Conservation (phyloP, 2,888 invertebrate genomes). For the Dysmachus trigonus region DNA sequence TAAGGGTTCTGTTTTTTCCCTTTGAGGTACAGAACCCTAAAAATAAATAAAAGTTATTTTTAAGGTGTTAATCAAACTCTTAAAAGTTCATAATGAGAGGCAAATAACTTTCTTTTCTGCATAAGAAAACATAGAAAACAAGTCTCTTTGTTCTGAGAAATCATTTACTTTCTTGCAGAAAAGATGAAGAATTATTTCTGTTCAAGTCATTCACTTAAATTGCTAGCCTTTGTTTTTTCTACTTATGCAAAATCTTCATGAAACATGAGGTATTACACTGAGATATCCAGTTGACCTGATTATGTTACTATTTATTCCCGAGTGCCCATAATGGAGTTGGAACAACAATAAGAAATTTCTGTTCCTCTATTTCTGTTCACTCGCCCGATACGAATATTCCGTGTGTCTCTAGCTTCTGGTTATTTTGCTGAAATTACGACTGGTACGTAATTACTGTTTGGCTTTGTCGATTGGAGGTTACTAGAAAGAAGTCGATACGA, state of each 20-base stretch:
- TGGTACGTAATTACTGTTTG: background rate
- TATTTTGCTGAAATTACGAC: background rate
- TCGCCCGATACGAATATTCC: background rate
- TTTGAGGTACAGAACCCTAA: too few species aligned
- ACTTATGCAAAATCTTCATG: background rate
- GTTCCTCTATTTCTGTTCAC: background rate
- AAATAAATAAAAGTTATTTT: too few species aligned
- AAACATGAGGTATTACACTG: background rate
- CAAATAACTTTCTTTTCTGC: background rate
- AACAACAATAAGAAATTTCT: background rate
- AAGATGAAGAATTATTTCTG: background rate
- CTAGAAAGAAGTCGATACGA: background rate
- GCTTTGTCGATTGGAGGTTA: background rate
- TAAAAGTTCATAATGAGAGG: too few species aligned
- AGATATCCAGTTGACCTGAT: background rate
- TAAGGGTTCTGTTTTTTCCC: too few species aligned
- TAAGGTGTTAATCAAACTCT: too few species aligned
- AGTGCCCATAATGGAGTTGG: background rate
- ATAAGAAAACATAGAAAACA: background rate
- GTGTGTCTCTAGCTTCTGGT: background rate
- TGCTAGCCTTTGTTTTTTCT: background rate
- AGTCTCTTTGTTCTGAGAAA: background rate
- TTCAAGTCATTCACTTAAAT: background rate
- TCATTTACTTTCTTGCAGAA: background rate
- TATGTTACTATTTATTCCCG: background rate